Base-by-base conservation (phyloP, 2,113 vertebrate species). In the Ginglymostoma cirratum region DNA sequence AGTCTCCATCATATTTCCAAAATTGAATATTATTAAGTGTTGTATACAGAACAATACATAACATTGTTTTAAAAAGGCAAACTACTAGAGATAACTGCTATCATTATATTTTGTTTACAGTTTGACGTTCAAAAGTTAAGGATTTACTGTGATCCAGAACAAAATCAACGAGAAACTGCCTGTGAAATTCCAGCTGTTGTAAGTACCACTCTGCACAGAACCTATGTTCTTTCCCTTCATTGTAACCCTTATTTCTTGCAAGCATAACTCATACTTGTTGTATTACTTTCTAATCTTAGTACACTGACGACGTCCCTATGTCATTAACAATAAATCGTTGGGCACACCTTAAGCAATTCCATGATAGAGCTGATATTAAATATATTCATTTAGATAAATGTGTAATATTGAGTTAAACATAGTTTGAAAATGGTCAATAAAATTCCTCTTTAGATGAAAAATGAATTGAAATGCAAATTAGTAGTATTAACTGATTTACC, bases 131-230 rank as follows among this genome's bases (percentile, higher is more conserved):
- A 99, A 97, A 99, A 99, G 97, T 97, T 99, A 90, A 97, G 99
- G 96, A 99, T 99, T 97, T 99, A 99, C 97, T 99, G 99, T 97
- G 98, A 99, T 96, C 99, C 99, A 69, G 99, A 99, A 97, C 99
- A 99, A 97, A 99, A 99, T 95, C 98, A 97, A 95, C 97, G 99
- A 72, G 99, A 99, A 97, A 99, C 98, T 30, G 98, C 98, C 0
- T 99, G 99, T 97, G 99, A 99, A 97, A 98, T 99, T 97, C 98
- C 99, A 5, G 98, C 98, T 98, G 98, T 98, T 97, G 99, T 99
- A 97, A 99, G 99, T 99, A 98, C 27, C 8, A 52, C 69, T 52
- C 14, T 34, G 12, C 45, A 76, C 14, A 19, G 6, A 52, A 76
- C 10, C 48, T 30, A 5, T 42, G 5, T 34, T 38, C 4, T 15